Evolutionary conservation across 1,140 invertebrate genomes (phyloP).

Genomic region (Drosophila nigromelanica): DNA sequence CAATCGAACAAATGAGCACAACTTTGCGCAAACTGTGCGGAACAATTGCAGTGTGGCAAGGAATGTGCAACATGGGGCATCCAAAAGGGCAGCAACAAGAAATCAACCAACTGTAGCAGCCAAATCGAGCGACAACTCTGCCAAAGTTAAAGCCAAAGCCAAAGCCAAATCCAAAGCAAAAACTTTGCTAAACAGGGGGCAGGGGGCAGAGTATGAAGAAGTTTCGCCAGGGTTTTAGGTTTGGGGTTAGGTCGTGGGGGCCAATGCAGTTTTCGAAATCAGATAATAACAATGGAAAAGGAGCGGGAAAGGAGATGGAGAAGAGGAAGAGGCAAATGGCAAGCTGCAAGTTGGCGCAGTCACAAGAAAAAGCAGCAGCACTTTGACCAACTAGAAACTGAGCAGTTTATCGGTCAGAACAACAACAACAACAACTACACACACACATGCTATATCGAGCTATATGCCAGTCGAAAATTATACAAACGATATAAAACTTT

Average conservation of each 20-base stretch:
- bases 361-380: not conserved
- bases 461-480: slow-evolving; percentile 34
- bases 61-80: slow-evolving; percentile 69
- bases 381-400: slow-evolving; percentile 20
- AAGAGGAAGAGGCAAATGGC: not conserved
- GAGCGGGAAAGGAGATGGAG: too few species aligned
- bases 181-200: slow-evolving; percentile 58
- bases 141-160: slow-evolving; percentile 40
- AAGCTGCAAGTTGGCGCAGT: not conserved
- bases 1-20: slow-evolving; percentile 59
- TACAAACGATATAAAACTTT: slow-evolving; percentile 48
- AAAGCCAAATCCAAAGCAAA: slow-evolving; percentile 50
- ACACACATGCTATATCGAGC: not conserved
- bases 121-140: slow-evolving; percentile 75
- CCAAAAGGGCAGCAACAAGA: slow-evolving; percentile 17
- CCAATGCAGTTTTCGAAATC: slow-evolving; percentile 67
- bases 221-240: slow-evolving; percentile 12
- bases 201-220: slow-evolving; percentile 27
- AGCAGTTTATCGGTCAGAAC: slow-evolving; percentile 42
- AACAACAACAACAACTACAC: slow-evolving; percentile 15
- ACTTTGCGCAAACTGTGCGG: slow-evolving; percentile 72
- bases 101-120: slow-evolving; percentile 37
- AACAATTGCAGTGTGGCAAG: slow-evolving; percentile 73
- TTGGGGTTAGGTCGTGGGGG: slow-evolving; percentile 53
- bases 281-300: slow-evolving; percentile 27